phyloP scores from a whole-genome alignment of 2,797 vertebrate genomes.

The Miichthys miiuy region DNA sequence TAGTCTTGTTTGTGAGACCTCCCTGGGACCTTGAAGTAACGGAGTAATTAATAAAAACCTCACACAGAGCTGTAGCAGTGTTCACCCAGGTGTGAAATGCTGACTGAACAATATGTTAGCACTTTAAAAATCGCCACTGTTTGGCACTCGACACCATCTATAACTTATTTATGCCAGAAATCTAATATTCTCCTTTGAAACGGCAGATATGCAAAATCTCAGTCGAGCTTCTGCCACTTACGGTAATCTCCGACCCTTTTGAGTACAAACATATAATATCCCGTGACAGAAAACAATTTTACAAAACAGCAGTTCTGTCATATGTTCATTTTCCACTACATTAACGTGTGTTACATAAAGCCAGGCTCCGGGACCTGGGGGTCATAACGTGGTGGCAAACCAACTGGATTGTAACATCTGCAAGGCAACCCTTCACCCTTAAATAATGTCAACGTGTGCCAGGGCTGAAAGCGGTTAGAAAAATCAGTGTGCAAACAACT shows the following conservation, averaged over 20 bases:
- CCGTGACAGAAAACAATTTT: conserved; percentile 24
- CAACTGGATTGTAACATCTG: conserved; percentile 53
- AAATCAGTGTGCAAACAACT: conserved; percentile 7
- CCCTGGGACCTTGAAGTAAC: conserved; percentile 20
- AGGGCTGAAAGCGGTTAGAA: conserved; percentile 29
- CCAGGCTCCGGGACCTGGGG: conserved; percentile 41
- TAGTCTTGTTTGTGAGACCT: background rate
- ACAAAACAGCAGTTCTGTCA: conserved; percentile 21
- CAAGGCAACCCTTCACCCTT: conserved; percentile 56
- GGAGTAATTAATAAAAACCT: conserved; percentile 39
- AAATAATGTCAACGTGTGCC: conserved; percentile 44
- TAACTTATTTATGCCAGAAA: conserved; percentile 10
- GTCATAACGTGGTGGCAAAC: conserved; percentile 55
- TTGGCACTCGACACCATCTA: conserved; percentile 13
- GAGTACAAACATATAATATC: conserved; percentile 12
- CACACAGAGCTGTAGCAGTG: conserved; percentile 19
- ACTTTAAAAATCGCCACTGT: conserved; percentile 16
- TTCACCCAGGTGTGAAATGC: conserved; percentile 40
- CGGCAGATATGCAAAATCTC: conserved; percentile 11
- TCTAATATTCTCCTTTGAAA: conserved; percentile 13
- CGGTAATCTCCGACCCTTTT: conserved; percentile 1
- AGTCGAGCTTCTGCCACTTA: background rate
- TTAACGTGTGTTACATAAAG: conserved; percentile 57
- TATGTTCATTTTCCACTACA: conserved; percentile 52
- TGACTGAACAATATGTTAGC: conserved; percentile 41